A percentile compares a stretch with the other conserved stretches of the same genome.
Evolutionary conservation across 2,113 vertebrate species (phyloP).

Genomic region (Turnix velox): DNA sequence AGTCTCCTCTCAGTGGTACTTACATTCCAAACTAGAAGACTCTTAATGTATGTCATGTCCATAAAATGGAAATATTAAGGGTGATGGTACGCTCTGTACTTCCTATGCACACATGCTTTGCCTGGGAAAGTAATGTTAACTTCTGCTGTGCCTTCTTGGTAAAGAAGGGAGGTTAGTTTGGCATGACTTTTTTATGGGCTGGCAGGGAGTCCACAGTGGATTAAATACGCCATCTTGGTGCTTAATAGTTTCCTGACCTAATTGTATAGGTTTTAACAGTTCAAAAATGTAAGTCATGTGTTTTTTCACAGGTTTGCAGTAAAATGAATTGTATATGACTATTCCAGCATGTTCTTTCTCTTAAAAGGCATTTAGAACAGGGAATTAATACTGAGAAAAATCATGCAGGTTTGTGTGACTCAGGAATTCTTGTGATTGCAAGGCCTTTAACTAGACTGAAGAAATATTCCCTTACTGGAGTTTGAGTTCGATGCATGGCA

Average conservation of each 20-base stretch:
- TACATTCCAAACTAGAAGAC: background rate
- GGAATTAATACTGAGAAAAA: background rate
- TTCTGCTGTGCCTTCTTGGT: background rate
- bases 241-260: background rate
- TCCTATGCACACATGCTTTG: background rate
- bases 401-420: background rate
- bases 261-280: background rate
- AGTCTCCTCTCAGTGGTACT: background rate
- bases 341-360: background rate
- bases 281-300: background rate
- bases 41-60: background rate
- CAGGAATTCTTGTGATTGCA: background rate
- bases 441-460: background rate
- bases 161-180: background rate
- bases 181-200: background rate
- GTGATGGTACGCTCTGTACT: background rate
- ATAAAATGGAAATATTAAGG: slow-evolving; percentile 14
- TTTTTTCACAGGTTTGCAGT: background rate
- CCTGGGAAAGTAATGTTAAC: background rate
- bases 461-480: background rate
- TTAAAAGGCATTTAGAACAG: background rate
- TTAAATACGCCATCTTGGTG: background rate
- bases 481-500: background rate
- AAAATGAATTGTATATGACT: background rate
- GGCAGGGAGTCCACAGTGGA: background rate